Conservation (phyloP, 2,888 invertebrate species). For the Chymomyza amoena region DNA sequence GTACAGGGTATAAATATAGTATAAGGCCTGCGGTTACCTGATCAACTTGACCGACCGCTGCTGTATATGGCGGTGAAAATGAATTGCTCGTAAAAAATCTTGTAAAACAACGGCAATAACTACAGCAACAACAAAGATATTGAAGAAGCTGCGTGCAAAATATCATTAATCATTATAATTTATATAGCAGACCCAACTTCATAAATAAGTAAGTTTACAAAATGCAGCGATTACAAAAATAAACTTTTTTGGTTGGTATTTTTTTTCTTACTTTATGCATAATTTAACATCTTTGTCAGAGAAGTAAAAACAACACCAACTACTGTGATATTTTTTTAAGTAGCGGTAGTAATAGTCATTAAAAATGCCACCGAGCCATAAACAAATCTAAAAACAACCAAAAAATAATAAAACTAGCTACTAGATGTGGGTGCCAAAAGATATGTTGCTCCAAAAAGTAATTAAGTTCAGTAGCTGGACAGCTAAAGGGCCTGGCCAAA, state of each 20-base stretch:
- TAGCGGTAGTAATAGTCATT: slow-evolving; percentile 1
- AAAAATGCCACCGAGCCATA: slow-evolving; percentile 25
- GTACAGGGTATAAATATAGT: not conserved
- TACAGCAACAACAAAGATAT: slow-evolving; percentile 21
- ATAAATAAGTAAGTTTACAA: slow-evolving; percentile 47
- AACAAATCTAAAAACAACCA: slow-evolving; percentile 10
- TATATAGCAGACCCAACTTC: slow-evolving; percentile 60
- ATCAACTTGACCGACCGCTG: slow-evolving; percentile 38
- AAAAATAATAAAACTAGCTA: slow-evolving; percentile 11
- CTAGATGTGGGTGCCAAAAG: not conserved
- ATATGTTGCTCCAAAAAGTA: not conserved
- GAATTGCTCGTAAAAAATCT: slow-evolving; percentile 68
- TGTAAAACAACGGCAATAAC: slow-evolving; percentile 62
- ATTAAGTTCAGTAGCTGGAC: not conserved
- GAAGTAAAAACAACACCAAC: not conserved
- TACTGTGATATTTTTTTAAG: not conserved
- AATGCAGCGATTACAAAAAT: slow-evolving; percentile 19
- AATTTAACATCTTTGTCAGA: slow-evolving; percentile 59
- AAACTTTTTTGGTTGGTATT: slow-evolving; percentile 15
- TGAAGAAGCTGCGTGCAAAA: slow-evolving; percentile 68
- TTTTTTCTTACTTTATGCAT: slow-evolving; percentile 54
- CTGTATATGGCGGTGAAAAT: slow-evolving; percentile 55
- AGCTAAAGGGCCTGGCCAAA: not conserved
- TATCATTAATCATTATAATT: slow-evolving; percentile 70
- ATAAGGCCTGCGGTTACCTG: slow-evolving; percentile 44